Conservation (phyloP, 2,113 vertebrate genomes). For the Antennarius striatus region DNA sequence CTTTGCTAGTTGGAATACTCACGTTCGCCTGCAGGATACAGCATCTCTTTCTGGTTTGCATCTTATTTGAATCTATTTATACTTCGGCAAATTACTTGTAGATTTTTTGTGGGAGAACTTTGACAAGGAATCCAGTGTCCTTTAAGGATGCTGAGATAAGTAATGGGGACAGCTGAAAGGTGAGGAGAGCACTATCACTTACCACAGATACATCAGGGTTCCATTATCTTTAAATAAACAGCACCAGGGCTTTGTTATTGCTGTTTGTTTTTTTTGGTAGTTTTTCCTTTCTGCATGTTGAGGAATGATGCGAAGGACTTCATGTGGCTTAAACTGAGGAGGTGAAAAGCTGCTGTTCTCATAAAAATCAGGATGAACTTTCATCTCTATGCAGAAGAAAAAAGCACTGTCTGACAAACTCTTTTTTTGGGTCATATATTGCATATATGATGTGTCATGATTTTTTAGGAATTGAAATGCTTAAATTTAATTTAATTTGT, state of each 20-base stretch:
- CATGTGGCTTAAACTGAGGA: neutral
- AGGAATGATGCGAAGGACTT: neutral
- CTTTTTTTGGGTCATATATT: too few species aligned
- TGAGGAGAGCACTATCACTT: slow-evolving; percentile 63
- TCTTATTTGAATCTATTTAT: neutral
- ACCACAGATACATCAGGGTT: slow-evolving; percentile 1
- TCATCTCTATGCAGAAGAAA: too few species aligned
- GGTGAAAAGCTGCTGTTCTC: slow-evolving; percentile 20
- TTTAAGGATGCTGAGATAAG: slow-evolving; percentile 64
- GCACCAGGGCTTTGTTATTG: neutral
- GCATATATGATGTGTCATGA: too few species aligned
- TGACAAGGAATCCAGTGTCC: slow-evolving; percentile 42
- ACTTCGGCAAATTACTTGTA: slow-evolving; percentile 18
- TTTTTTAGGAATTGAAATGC: too few species aligned
- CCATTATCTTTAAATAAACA: slow-evolving; percentile 9
- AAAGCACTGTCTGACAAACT: too few species aligned
- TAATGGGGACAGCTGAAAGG: slow-evolving; percentile 81
- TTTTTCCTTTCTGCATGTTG: neutral
- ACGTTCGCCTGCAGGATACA: neutral
- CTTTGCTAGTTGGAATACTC: slow-evolving; percentile 23
- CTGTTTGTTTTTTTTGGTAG: neutral
- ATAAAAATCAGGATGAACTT: slow-evolving; percentile 12
- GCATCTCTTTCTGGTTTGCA: slow-evolving; percentile 21
- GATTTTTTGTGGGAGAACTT: slow-evolving; percentile 31
- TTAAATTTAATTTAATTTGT: too few species aligned